Conservation (phyloP, 35 echinoderm and acorn worm species). For the Apostichopus japonicus region DNA sequence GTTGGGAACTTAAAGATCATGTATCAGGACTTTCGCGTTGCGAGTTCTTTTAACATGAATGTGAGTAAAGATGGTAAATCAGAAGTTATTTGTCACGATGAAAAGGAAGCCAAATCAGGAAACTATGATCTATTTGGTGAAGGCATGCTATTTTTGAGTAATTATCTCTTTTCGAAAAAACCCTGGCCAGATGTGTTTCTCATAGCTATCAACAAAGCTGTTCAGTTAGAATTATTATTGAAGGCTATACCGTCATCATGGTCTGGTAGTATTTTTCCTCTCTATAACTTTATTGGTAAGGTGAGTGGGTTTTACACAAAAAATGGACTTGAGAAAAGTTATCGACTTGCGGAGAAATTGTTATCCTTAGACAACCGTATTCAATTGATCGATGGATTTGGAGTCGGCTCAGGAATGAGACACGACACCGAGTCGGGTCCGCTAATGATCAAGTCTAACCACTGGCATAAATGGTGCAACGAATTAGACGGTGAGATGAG, state of each 20-base stretch:
- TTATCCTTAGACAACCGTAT: not conserved
- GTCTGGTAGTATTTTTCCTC: constrained; percentile 18
- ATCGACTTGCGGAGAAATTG: not conserved
- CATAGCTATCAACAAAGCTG: not conserved
- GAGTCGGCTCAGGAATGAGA: constrained; percentile 17
- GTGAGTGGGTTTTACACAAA: not conserved
- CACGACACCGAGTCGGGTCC: constrained; percentile 11
- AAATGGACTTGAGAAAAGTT: not conserved
- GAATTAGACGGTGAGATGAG: constrained; percentile 28
- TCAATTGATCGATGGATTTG: constrained; percentile 9
- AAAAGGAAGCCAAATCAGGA: not conserved
- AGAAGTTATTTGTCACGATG: not conserved
- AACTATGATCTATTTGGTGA: constrained; percentile 4
- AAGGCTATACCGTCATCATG: not conserved
- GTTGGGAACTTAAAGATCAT: not conserved
- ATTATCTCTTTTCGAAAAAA: not conserved
- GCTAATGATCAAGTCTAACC: not conserved
- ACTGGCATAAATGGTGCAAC: constrained; percentile 14
- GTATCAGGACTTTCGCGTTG: constrained; percentile 19
- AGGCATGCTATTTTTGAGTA: not conserved
- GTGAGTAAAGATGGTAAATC: not conserved
- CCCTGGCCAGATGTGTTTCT: not conserved
- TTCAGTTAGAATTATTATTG: not conserved
- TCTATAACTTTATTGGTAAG: not conserved
- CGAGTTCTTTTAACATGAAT: too few species aligned